Base-by-base conservation (phyloP, 2,797 vertebrate species). In the Chrysocyon brachyurus region DNA sequence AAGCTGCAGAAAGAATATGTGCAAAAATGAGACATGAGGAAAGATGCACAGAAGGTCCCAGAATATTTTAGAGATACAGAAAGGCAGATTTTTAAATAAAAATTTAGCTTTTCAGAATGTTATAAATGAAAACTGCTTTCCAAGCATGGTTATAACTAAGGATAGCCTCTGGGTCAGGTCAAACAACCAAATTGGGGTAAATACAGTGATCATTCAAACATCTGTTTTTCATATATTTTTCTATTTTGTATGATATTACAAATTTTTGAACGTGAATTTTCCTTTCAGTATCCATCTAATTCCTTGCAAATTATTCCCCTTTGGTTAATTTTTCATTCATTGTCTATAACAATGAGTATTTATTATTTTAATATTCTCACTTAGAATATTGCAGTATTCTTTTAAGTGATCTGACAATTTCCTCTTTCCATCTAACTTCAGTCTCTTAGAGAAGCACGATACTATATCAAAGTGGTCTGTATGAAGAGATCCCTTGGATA, bases 71-170 rank as follows among this genome's bases (percentile, higher is more conserved):
- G 64, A 56, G 36, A n/a, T 3, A 54, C 3, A 59, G 40, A 92
- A 63, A 33, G 14, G 26, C 2, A 40, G 10, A 59, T 21, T 92
- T 70, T 92, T 46, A 77, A 92, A 8, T 61, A 61, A 85, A 79
- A 93, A 63, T 57, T 22, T 87, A 3, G 5, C 16, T 68, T 95
- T 61, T 96, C 14, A 46, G 54, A 91, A 85, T 85, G 54, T 54
- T 87, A 90, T 31, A 91, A 56, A 57, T 56, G 63, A 87, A 85
- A 84, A 22, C 11, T 77, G 91, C 54, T 89, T 93, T 21, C 12
- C 21, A 61, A 85, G n/a, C 12, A 12, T 63, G 70, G 21, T n/a
- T 61, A 16, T 68, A 59, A 57, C 3, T 64, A 96, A 12, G 6
- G 16, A 54, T 57, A 92, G 26, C 36, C 14, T 91, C 9, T 57